A percentile compares a stretch with the other conserved stretches of the same genome.
Conservation (phyloP, 2,888 invertebrate species). For the Endomychus coccineus region DNA sequence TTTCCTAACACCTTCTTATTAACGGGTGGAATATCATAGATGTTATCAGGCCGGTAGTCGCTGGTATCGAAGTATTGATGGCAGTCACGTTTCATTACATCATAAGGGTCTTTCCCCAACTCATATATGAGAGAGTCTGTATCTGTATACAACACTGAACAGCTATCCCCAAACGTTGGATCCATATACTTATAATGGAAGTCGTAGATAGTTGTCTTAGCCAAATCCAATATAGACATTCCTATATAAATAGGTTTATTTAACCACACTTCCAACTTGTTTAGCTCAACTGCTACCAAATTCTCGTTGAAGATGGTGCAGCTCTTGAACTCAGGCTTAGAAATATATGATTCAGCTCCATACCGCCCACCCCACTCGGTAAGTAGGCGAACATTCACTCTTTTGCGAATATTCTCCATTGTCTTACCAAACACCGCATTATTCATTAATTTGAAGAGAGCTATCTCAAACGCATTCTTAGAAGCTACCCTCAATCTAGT, state of each 20-base stretch:
- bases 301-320: slow-evolving; percentile 1
- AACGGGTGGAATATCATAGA: slow-evolving; percentile 18
- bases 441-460: no score
- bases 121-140: slow-evolving; percentile 3
- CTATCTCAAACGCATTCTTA: slow-evolving; percentile 14
- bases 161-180: neutral
- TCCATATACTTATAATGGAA: slow-evolving; percentile 4
- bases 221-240: slow-evolving; percentile 1
- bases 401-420: slow-evolving; percentile 5
- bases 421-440: slow-evolving; percentile 20
- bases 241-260: slow-evolving; percentile 5
- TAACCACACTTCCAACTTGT: slow-evolving; percentile 1
- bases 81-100: neutral
- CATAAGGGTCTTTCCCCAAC: neutral
- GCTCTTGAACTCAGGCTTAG: slow-evolving; percentile 1
- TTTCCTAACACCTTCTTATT: slow-evolving; percentile 29
- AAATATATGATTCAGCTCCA: slow-evolving; percentile 5
- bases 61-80: neutral
- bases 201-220: slow-evolving; percentile 2
- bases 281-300: slow-evolving; percentile 2
- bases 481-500: slow-evolving; percentile 25
- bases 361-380: slow-evolving; percentile 2
- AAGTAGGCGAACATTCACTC: neutral
- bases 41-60: slow-evolving; percentile 7
- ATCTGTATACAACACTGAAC: neutral